Percentiles rank a stretch among this genome's conserved stretches.
phyloP scores from a whole-genome alignment of 2,888 invertebrate species.

The Conistra vaccinii region DNA sequence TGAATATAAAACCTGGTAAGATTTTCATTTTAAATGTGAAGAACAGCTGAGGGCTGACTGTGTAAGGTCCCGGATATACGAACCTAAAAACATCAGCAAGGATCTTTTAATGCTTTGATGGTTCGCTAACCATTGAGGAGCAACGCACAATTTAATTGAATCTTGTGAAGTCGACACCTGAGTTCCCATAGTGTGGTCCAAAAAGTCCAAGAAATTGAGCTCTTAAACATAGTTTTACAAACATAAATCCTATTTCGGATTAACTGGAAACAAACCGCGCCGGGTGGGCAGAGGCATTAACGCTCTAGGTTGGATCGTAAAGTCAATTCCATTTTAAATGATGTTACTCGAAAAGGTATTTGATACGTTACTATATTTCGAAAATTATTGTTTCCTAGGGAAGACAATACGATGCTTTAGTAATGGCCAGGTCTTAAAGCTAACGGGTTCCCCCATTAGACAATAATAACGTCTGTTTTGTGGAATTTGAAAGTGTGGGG shows the following conservation, averaged over 20 bases:
- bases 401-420: slow-evolving; percentile 54
- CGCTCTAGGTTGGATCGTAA: slow-evolving; percentile 57
- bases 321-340: slow-evolving; percentile 63
- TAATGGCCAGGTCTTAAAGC: slow-evolving; percentile 50
- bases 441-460: slow-evolving; percentile 47
- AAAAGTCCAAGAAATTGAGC: neutral
- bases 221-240: neutral
- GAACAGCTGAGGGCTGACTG: neutral
- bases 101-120: neutral
- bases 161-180: neutral
- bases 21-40: neutral
- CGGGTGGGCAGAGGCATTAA: slow-evolving; percentile 66
- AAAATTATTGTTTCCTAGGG: slow-evolving; percentile 59
- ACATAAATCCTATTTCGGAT: slow-evolving; percentile 10
- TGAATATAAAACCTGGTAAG: neutral
- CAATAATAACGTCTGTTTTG: slow-evolving; percentile 33
- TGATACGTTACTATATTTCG: slow-evolving; percentile 62
- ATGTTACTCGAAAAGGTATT: slow-evolving; percentile 62
- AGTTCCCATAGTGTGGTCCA: neutral
- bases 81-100: neutral
- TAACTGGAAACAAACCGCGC: slow-evolving; percentile 46
- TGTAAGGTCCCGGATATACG: neutral
- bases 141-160: neutral
- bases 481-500: slow-evolving; percentile 6
- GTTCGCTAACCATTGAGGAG: neutral